These are phyloP conservation scores for Aythya baeri DNA, from an alignment of 2,113 vertebrate species.

Conservation along the genomic window DNA sequence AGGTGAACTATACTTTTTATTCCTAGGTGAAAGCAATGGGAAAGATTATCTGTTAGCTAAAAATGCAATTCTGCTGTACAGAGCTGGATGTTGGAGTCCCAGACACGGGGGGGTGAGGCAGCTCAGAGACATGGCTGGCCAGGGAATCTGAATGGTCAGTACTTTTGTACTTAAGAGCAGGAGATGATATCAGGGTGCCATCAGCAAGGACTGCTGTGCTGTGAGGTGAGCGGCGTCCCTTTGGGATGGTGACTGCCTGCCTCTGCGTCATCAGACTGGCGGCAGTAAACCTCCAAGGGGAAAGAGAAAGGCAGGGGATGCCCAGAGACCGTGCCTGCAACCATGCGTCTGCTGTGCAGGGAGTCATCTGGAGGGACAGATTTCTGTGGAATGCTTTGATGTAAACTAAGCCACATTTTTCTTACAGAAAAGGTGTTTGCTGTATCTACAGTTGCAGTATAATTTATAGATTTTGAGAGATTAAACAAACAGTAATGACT, in stretches of 20 bases:
- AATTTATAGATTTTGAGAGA: not conserved
- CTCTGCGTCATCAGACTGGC: rapidly evolving
- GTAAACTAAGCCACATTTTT: not conserved
- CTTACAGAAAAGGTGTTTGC: not conserved
- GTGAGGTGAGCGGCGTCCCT: not conserved
- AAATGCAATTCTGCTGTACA: not conserved
- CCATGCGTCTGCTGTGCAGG: not conserved
- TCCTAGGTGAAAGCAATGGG: not conserved
- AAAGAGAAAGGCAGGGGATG: not conserved
- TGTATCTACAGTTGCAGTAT: not conserved
- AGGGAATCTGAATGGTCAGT: not conserved
- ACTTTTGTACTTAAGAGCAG: not conserved
- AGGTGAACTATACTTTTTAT: not conserved
- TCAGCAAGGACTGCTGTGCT: not conserved
- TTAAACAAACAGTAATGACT: not conserved
- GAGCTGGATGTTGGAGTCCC: not conserved
- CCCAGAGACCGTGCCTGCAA: rapidly evolving
- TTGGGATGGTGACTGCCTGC: not conserved
- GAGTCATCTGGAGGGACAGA: not conserved
- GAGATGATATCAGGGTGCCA: not conserved
- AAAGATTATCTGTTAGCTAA: not conserved
- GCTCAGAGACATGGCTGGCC: rapidly evolving
- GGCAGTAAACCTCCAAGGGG: not conserved
- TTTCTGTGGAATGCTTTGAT: not conserved
- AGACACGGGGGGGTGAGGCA: not conserved